Evolutionary conservation across 2,113 vertebrate genomes (phyloP), one percentile per base, ranked within the genome.

Genomic region (Gambusia holbrooki): DNA sequence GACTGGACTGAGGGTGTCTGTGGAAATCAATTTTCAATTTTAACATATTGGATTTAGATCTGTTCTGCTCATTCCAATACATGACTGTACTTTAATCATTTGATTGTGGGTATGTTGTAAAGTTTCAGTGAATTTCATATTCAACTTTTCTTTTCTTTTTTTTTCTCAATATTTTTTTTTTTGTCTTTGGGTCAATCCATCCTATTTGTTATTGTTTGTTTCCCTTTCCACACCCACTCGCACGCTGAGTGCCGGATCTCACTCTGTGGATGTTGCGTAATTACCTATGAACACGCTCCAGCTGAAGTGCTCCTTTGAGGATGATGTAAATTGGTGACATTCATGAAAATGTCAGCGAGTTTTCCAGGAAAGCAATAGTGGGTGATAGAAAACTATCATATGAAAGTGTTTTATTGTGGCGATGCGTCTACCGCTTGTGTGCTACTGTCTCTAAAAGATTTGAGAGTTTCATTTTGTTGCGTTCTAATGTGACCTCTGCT

Each of bases 291-390:
- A 85, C 84, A 80, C 17, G 66, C 80, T 83, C 62, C 79, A 54
- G 66, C 69, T 79, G 37, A 84, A 88, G 76, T 62, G 81, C 63
- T 89, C 87, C 85, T 77, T 63, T 0, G 84, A 87, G 88, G 86
- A 84, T 77, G 85, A 90, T 81, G 77, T 76, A 87, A 89, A 87
- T 87, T 62, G 30, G 60, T 90, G 91, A 83, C 87, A 93, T 92
- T 94, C 93, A 87, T 62, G 74, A 87, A 90, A 90, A 91, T 92
- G 89, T 88, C 91, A 91, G 76, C 80, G 74, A 88, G 81, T 84
- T 88, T 89, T 92, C 85, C 75, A 30, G 77, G 80, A 80, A 87
- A 85, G 79, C 75, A 81, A 80, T 84, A 85, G 87, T 6, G 60
- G 64, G 28, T 4, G 40, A 78, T 32, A 77, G 78, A 76, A 83